A percentile compares a stretch with the other conserved stretches of the same genome.
phyloP scores from a whole-genome alignment of 1,140 invertebrate genomes.

The Papilio xuthus region DNA sequence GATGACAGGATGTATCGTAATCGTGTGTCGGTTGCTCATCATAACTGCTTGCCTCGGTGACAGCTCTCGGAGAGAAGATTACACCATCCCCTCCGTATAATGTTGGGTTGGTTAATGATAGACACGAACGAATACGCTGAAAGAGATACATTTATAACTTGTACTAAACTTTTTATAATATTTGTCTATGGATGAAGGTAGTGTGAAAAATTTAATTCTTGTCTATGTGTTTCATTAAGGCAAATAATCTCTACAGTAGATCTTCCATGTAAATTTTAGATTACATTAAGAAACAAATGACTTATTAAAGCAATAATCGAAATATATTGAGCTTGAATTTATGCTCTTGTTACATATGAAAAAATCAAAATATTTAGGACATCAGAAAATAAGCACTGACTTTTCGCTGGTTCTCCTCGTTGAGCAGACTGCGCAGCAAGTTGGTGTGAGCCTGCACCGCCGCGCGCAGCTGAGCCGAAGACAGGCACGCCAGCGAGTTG shows the following conservation, averaged over 20 bases:
- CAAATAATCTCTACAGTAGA: background rate
- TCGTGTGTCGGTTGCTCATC: conserved; percentile 11
- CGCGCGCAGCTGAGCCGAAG: conserved; percentile 37
- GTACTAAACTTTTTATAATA: too few relatives aligned
- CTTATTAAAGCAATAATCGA: too few relatives aligned
- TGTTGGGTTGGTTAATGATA: conserved; percentile 10
- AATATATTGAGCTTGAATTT: too few relatives aligned
- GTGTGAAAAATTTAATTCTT: conserved; percentile 3
- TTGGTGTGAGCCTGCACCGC: conserved; percentile 31
- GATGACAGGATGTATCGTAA: background rate
- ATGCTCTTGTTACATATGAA: too few relatives aligned
- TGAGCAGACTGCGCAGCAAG: conserved; percentile 40
- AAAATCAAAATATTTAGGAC: too few relatives aligned
- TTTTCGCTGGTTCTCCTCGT: conserved; percentile 41
- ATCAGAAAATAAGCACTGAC: conserved; percentile 30
- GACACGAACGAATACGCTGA: conserved; percentile 26
- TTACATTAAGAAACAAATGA: too few relatives aligned
- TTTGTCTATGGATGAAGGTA: too few relatives aligned
- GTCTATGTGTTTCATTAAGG: too few relatives aligned
- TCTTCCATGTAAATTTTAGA: background rate
- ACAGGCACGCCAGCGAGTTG: conserved; percentile 34
- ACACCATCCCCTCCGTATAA: background rate
- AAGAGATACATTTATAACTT: background rate
- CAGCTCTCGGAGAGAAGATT: background rate
- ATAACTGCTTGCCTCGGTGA: background rate